Conservation (phyloP, 2,888 invertebrate species). For the Drosophila mettleri region DNA sequence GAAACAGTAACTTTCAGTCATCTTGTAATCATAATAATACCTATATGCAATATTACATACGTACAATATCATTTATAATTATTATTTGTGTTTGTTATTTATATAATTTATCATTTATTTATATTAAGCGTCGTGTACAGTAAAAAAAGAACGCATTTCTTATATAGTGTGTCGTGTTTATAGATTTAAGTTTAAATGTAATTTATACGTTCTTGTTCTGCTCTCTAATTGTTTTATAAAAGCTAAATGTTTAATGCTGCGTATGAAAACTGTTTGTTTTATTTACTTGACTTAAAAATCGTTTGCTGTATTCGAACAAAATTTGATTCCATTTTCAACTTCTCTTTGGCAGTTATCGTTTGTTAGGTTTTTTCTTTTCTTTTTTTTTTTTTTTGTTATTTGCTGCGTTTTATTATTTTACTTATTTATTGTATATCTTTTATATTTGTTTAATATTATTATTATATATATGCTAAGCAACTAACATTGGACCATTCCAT, state of each 20-base stretch:
- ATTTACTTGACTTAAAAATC: slow-evolving; percentile 49
- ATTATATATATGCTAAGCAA: slow-evolving; percentile 79
- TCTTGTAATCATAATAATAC: slow-evolving; percentile 75
- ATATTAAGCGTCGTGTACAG: slow-evolving; percentile 71
- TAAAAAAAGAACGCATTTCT: slow-evolving; percentile 68
- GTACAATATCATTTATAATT: slow-evolving; percentile 58
- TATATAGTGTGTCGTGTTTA: slow-evolving; percentile 79
- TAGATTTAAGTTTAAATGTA: slow-evolving; percentile 38
- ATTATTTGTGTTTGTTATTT: slow-evolving; percentile 22
- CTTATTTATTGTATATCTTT: slow-evolving; percentile 54
- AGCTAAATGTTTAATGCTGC: slow-evolving; percentile 72
- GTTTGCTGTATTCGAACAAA: slow-evolving; percentile 46
- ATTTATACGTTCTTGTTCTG: slow-evolving; percentile 17
- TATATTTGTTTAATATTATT: slow-evolving; percentile 41
- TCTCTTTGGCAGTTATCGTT: slow-evolving; percentile 74
- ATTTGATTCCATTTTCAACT: slow-evolving; percentile 55
- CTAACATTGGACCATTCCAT: slow-evolving; percentile 80
- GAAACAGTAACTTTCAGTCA: slow-evolving; percentile 81
- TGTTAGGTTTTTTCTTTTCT: slow-evolving; percentile 57
- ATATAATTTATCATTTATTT: slow-evolving; percentile 43
- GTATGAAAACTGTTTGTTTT: slow-evolving; percentile 57
- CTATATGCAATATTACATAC: slow-evolving; percentile 69
- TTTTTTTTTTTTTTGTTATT: slow-evolving; percentile 17
- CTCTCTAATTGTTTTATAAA: slow-evolving; percentile 57
- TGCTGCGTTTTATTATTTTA: slow-evolving; percentile 24